Conservation (phyloP, 2,888 invertebrate species). For the Crocallis elinguaria region DNA sequence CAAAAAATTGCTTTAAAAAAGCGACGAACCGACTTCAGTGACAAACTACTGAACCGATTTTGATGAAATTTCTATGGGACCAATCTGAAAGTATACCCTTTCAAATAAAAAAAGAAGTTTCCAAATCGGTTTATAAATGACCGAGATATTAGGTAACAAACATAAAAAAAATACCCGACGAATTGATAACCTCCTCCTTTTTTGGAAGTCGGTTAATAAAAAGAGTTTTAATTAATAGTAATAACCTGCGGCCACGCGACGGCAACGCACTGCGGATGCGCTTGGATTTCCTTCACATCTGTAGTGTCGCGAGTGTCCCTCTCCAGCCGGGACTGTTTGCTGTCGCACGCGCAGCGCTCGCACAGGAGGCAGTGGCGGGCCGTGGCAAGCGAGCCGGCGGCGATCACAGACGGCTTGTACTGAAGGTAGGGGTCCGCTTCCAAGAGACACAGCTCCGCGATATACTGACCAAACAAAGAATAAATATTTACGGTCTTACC, state of each 20-base stretch:
- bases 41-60: no score
- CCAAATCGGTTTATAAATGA: no score
- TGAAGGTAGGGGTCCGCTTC: constrained; percentile 95
- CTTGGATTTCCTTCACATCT: constrained; percentile 5
- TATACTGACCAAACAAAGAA: constrained; percentile 87
- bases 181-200: no score
- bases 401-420: constrained; percentile 92
- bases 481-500: no score
- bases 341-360: constrained; percentile 51
- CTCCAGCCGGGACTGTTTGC: constrained; percentile 20
- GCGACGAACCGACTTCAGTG: no score
- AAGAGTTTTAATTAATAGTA: background rate
- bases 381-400: constrained; percentile 91
- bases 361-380: constrained; percentile 89
- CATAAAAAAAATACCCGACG: no score
- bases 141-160: no score
- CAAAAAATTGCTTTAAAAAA: no score
- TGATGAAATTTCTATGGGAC: no score
- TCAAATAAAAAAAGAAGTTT: no score
- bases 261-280: constrained; percentile 48
- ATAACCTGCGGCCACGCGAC: constrained; percentile 85
- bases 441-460: constrained; percentile 93
- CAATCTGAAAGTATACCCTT: no score
- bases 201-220: no score
- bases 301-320: background rate